A percentile compares a stretch with the other conserved stretches of the same genome.
phyloP scores from a whole-genome alignment of 2,797 vertebrate genomes.

The Arvicola amphibius region DNA sequence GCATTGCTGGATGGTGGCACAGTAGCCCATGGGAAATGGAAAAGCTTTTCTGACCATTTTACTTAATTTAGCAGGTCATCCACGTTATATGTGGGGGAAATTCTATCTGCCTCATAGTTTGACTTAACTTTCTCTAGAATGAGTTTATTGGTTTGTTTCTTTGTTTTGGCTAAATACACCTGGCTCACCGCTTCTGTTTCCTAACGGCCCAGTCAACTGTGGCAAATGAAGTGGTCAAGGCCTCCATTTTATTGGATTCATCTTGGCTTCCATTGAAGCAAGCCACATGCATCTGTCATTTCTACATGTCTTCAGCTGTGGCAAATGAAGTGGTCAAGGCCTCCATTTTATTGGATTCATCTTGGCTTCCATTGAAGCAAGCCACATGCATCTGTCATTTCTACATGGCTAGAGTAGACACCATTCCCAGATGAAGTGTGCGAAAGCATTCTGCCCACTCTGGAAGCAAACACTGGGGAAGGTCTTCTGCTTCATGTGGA shows the following conservation, averaged over 20 bases:
- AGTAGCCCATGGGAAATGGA: not conserved
- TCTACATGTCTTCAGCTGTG: not conserved
- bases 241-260: constrained; percentile 1
- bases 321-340: not conserved
- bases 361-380: not conserved
- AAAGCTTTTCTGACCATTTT: not conserved
- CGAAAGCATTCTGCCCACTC: constrained; percentile 33
- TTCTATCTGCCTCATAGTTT: not conserved
- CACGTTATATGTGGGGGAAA: not conserved
- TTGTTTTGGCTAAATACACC: constrained; percentile 21
- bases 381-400: not conserved
- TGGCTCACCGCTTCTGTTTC: not conserved
- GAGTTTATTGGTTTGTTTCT: not conserved
- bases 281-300: not conserved
- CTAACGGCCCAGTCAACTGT: not conserved
- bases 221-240: not conserved
- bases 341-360: constrained; percentile 9
- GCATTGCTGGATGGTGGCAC: not conserved
- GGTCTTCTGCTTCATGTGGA: not conserved
- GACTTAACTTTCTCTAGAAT: not conserved
- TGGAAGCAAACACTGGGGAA: constrained; percentile 10
- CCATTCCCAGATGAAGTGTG: not conserved
- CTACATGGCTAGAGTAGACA: not conserved
- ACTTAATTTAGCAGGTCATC: not conserved
- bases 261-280: not conserved